Percentiles rank a stretch among this genome's conserved stretches.
These are phyloP conservation scores for Cacoxenus indagator DNA, from an alignment of 2,888 invertebrate genomes.

Conservation along the genomic window DNA sequence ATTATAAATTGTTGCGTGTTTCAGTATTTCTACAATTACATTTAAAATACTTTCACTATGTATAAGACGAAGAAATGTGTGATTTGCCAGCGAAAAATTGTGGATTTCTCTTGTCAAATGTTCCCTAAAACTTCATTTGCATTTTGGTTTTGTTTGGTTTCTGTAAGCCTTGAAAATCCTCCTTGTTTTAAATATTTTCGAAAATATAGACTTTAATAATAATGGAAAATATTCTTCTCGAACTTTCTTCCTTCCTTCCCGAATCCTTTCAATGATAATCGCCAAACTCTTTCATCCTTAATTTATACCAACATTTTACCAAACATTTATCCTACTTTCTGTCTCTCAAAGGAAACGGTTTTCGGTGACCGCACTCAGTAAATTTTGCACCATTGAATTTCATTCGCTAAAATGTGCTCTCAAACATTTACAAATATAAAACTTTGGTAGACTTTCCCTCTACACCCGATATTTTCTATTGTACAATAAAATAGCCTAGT, in stretches of 20 bases:
- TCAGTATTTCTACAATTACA: slow-evolving; percentile 39
- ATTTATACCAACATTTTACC: slow-evolving; percentile 15
- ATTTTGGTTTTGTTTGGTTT: background rate
- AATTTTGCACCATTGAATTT: slow-evolving; percentile 61
- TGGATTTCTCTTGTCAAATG: slow-evolving; percentile 33
- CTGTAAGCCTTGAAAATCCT: background rate
- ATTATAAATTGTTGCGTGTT: slow-evolving; percentile 36
- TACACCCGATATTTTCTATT: background rate
- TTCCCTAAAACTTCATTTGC: slow-evolving; percentile 52
- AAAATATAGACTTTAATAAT: too few species aligned
- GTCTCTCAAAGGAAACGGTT: slow-evolving; percentile 31
- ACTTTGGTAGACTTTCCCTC: slow-evolving; percentile 8
- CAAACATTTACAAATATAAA: slow-evolving; percentile 56
- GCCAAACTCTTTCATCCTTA: background rate
- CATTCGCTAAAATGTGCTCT: slow-evolving; percentile 32
- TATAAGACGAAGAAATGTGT: slow-evolving; percentile 31
- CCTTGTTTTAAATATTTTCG: background rate
- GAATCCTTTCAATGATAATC: background rate
- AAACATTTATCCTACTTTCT: slow-evolving; percentile 22
- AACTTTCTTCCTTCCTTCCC: background rate
- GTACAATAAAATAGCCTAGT: background rate
- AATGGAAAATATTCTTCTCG: background rate
- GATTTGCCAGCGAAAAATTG: slow-evolving; percentile 28
- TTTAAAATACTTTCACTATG: background rate
- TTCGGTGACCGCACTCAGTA: slow-evolving; percentile 22